Percentiles rank a stretch among this genome's conserved stretches.
Evolutionary conservation across 64 coral and sea anemone species (phyloP).

Genomic region (Actinia tenebrosa): DNA sequence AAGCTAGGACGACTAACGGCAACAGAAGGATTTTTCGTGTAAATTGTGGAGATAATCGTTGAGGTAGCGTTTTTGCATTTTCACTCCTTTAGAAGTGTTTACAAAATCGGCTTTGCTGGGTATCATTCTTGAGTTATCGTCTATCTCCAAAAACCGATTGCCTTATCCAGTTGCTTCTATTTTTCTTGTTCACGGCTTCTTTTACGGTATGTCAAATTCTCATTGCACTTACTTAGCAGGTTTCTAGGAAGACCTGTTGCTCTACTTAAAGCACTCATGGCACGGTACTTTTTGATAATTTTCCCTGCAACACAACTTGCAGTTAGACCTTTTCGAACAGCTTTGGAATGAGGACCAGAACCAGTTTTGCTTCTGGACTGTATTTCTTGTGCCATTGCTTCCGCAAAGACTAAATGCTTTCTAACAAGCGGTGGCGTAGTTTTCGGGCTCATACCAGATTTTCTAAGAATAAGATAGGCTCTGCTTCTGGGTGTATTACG

Average conservation of each 20-base stretch:
- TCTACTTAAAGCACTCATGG: not conserved
- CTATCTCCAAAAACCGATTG: not conserved
- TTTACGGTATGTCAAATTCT: not conserved
- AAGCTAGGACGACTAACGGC: constrained; percentile 15
- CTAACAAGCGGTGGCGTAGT: not conserved
- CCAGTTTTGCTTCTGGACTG: not conserved
- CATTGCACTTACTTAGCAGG: not conserved
- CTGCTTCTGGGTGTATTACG: constrained; percentile 20
- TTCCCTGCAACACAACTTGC: not conserved
- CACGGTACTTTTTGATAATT: not conserved
- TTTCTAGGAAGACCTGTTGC: not conserved
- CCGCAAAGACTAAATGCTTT: constrained; percentile 25
- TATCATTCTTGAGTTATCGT: constrained; percentile 37
- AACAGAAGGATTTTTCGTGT: constrained; percentile 12
- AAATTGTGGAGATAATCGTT: constrained; percentile 44
- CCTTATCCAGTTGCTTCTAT: not conserved
- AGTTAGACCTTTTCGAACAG: not conserved
- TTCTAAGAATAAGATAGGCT: not conserved
- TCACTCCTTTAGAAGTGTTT: constrained; percentile 12
- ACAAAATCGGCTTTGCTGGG: constrained; percentile 41
- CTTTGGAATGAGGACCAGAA: not conserved
- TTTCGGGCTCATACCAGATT: constrained; percentile 8
- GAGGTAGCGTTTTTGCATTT: constrained; percentile 31
- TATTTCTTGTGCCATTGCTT: constrained; percentile 21
- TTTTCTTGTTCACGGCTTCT: not conserved